Conservation (phyloP, 2,113 vertebrate species). For the Echinops telfairi region DNA sequence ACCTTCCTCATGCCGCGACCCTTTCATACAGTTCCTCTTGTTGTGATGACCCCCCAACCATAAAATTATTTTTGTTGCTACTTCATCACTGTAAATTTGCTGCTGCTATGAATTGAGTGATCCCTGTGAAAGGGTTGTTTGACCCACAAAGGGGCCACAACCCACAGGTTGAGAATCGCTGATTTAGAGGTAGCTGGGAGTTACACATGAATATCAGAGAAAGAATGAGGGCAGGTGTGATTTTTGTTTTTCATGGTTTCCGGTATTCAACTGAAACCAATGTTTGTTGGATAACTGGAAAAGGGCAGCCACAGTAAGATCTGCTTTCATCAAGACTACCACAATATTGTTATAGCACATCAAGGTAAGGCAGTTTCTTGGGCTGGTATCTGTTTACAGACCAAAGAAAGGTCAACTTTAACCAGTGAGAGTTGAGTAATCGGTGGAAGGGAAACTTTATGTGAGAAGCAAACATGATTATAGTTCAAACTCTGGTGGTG, state of each 20-base stretch:
- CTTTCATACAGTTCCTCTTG: too few relatives aligned
- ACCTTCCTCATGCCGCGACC: too few relatives aligned
- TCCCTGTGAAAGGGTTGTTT: too few relatives aligned
- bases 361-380: neutral
- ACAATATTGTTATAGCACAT: neutral
- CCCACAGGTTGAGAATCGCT: too few relatives aligned
- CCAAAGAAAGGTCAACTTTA: neutral
- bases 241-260: slow-evolving; percentile 32
- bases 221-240: slow-evolving; percentile 2
- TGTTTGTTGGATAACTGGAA: slow-evolving; percentile 16
- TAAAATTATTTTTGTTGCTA: too few relatives aligned
- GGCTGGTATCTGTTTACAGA: neutral
- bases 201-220: neutral
- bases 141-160: too few relatives aligned
- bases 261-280: slow-evolving; percentile 27
- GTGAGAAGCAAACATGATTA: slow-evolving; percentile 6
- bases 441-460: slow-evolving; percentile 3
- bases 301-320: neutral
- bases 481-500: neutral
- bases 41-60: too few relatives aligned
- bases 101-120: too few relatives aligned
- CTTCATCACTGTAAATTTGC: too few relatives aligned
- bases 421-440: neutral
- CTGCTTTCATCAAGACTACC: neutral
- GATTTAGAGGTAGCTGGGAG: neutral